Base-by-base conservation (phyloP, 1,140 invertebrate species). In the Sipha flava region DNA sequence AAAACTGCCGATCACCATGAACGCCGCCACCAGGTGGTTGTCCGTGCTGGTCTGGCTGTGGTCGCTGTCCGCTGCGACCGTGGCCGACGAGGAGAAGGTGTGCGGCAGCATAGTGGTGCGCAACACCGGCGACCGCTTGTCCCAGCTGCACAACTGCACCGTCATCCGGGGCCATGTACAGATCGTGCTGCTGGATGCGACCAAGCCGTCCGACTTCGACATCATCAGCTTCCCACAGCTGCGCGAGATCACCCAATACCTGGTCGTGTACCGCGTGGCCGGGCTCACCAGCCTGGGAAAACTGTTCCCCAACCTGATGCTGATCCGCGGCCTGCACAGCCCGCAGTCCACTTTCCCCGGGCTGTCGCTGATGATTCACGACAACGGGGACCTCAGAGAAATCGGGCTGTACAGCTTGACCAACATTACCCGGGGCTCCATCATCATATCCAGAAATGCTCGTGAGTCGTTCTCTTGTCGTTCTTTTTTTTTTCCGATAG, bases 221-320 rank as follows among this genome's bases (percentile, higher is more conserved):
- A 7, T 79, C n/a, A 34, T 79, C n/a, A 34, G 72, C 7, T 82
- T 80, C 16, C 81, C 92, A 0, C 85, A 90, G 49, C 84, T 91
- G 2, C 86, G 87, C 49, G 88, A 95, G 86, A 88, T 92, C 81
- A 89, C 89, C 4, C 89, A 89, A 47, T 89, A 88, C 82, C 84
- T 95, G 77, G 82, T 94, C 16, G 83, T 95, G 2, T 94, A 89
- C 84, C 90, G 93, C 82, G 90, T 94, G 12, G 88, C 88, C 81
- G 92, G 92, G 49, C 86, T 99, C 14, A 88, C 87, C 29, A 93
- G 92, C 68, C 86, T 99, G 26, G 90, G 90, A 5, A 87, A 90
- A 81, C 87, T 99, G 23, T 98, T 99, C 85, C 97, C 97, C 5
- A 98, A 98, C 86, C 87, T 99, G 83, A 86, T 92, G 14, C 91